phyloP scores from a whole-genome alignment of 1,140 invertebrate genomes.

The Chrysomallon squamiferum region DNA sequence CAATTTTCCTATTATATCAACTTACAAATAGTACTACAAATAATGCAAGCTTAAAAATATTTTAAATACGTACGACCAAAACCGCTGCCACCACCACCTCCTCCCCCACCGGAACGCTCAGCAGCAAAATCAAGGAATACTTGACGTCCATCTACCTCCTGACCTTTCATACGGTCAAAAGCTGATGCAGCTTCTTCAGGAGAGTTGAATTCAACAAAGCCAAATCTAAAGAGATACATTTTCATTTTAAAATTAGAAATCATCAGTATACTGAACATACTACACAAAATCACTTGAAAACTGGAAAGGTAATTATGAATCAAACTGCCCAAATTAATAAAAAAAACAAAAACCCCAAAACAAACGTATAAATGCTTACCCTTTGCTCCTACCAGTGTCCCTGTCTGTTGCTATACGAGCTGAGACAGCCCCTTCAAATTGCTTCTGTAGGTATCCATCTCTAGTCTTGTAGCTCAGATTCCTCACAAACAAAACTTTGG shows the following conservation, averaged over 20 bases:
- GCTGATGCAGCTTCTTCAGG: constrained; percentile 39
- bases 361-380: too few species aligned
- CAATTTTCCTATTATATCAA: too few species aligned
- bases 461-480: constrained; percentile 22
- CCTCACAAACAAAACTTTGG: constrained; percentile 23
- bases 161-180: constrained; percentile 39
- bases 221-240: constrained; percentile 53
- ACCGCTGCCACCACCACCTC: not conserved
- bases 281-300: too few species aligned
- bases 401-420: constrained; percentile 22
- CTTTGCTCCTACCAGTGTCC: constrained; percentile 28
- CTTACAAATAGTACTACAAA: too few species aligned
- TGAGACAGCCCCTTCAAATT: constrained; percentile 17
- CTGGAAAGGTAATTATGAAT: too few species aligned
- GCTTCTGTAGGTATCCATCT: constrained; percentile 18
- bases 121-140: constrained; percentile 39
- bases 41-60: too few species aligned
- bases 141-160: constrained; percentile 43
- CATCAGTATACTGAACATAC: too few species aligned
- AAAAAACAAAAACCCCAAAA: constrained; percentile 12
- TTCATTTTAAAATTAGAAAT: too few species aligned
- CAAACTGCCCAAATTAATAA: not conserved
- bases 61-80: too few species aligned
- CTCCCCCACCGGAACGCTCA: not conserved
- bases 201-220: constrained; percentile 49